Evolutionary conservation across 2,113 vertebrate genomes (phyloP).

Genomic region (Chloroceryle aenea): DNA sequence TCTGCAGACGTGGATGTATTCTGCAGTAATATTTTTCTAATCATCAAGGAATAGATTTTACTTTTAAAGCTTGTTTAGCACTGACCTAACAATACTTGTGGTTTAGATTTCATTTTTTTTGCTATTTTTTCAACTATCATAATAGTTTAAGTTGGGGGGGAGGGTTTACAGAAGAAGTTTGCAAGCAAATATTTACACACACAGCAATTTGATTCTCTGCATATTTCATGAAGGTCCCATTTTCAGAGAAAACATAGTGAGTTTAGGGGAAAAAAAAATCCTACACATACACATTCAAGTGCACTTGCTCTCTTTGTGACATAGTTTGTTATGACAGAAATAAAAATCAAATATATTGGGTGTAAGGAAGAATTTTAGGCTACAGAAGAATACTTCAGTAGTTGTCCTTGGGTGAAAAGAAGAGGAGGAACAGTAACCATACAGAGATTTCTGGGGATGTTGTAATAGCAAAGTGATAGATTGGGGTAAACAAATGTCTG

Average conservation of each 20-base stretch:
- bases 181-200: neutral
- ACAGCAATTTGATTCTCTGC: neutral
- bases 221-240: neutral
- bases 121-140: neutral
- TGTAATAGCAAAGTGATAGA: neutral
- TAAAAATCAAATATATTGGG: neutral
- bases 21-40: slow-evolving; percentile 32
- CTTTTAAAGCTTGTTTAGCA: neutral
- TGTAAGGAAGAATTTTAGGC: neutral
- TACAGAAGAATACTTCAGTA: neutral
- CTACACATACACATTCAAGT: neutral
- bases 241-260: neutral
- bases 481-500: neutral
- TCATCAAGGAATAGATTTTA: neutral
- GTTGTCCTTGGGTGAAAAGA: neutral
- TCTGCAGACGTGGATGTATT: neutral
- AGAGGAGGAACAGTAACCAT: neutral
- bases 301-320: neutral
- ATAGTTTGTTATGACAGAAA: neutral
- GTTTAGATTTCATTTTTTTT: neutral
- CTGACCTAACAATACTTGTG: neutral
- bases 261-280: neutral
- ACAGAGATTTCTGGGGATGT: neutral
- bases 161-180: neutral
- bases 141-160: neutral